Conservation (phyloP, 2,888 invertebrate genomes). For the Ochropleura leucogaster region DNA sequence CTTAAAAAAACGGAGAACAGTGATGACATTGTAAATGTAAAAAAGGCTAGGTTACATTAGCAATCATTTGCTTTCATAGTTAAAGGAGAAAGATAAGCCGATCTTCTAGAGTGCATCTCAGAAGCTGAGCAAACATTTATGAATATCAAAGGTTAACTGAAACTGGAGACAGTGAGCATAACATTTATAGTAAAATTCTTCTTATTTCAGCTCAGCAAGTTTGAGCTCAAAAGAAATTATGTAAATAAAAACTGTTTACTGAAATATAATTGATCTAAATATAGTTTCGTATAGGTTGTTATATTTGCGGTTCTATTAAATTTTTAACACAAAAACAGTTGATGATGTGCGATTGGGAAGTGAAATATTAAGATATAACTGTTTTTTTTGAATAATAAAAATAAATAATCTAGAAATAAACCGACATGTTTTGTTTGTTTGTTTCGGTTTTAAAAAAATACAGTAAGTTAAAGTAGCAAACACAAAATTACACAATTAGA, state of each 20-base stretch:
- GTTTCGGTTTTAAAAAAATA: neutral
- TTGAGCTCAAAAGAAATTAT: neutral
- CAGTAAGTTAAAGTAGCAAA: neutral
- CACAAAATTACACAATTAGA: neutral
- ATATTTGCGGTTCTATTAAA: neutral
- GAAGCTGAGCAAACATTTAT: constrained; percentile 42
- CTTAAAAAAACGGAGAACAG: neutral
- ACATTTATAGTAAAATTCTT: constrained; percentile 8
- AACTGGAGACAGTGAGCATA: constrained; percentile 3
- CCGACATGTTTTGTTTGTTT: neutral
- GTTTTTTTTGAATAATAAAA: neutral
- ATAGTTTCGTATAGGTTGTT: neutral
- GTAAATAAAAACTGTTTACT: neutral
- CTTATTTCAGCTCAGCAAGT: neutral
- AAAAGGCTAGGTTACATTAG: constrained; percentile 9
- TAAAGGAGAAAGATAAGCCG: constrained; percentile 35
- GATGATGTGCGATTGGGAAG: neutral
- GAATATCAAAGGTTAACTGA: constrained; percentile 46
- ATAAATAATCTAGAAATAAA: neutral
- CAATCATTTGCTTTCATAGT: constrained; percentile 35
- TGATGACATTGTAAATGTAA: neutral
- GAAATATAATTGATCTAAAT: neutral
- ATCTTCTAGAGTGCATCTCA: constrained; percentile 45
- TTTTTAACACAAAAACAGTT: neutral
- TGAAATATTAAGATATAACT: neutral